These are phyloP conservation scores for Halisarca cf. caerulea DNA, from an alignment of 37 sponge, comb jelly and placozoan genomes.

Conservation along the genomic window DNA sequence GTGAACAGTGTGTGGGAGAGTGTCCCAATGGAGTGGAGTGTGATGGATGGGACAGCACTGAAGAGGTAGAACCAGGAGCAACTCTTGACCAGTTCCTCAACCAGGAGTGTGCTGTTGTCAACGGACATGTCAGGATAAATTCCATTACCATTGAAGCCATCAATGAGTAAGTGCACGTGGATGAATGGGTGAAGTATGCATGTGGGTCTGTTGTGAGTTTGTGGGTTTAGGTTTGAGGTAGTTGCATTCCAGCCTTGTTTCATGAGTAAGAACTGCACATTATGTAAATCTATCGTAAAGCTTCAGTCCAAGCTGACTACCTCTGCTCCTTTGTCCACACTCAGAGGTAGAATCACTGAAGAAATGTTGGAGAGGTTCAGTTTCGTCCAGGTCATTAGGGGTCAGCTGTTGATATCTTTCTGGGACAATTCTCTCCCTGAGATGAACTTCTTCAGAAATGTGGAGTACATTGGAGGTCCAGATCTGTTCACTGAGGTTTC, in stretches of 20 bases:
- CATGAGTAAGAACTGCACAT: too few relatives aligned
- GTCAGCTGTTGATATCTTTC: background rate
- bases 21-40: constrained; percentile 13
- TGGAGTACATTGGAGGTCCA: constrained; percentile 22
- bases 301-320: too few relatives aligned
- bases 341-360: background rate
- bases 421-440: constrained; percentile 5
- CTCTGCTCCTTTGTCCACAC: background rate
- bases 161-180: background rate
- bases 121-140: constrained; percentile 12
- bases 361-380: background rate
- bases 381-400: constrained; percentile 23
- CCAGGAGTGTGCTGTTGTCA: constrained; percentile 20
- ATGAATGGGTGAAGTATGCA: background rate
- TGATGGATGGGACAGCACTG: background rate
- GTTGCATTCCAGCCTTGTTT: too few relatives aligned
- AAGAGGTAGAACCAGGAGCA: background rate
- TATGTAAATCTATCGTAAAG: too few relatives aligned
- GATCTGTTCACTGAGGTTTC: background rate
- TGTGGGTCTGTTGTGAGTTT: too few relatives aligned
- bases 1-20: background rate
- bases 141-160: background rate
- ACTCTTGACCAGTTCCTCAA: constrained; percentile 10
- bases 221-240: too few relatives aligned
- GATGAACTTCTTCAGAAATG: constrained; percentile 22